These are phyloP conservation scores for Poeciliopsis presidionis DNA, from an alignment of 2,797 vertebrate species.

Conservation along the genomic window DNA sequence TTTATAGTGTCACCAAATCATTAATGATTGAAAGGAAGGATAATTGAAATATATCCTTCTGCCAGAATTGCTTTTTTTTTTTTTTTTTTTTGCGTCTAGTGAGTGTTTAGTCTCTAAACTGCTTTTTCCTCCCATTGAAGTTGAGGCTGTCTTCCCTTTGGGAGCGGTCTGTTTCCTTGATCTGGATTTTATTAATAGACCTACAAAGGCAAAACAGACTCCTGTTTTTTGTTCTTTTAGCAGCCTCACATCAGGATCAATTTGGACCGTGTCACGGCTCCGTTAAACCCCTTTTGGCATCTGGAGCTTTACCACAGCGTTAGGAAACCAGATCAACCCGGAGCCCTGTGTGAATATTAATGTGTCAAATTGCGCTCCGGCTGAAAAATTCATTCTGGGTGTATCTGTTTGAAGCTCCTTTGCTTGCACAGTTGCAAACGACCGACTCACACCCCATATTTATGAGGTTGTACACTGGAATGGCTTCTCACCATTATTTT, in stretches of 20 bases:
- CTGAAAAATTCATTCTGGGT: not conserved
- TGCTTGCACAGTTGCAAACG: not conserved
- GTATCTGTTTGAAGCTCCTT: conserved; percentile 2
- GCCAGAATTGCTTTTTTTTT: not conserved
- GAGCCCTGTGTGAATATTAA: not conserved
- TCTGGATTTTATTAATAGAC: conserved; percentile 67
- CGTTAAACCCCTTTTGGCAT: conserved; percentile 14
- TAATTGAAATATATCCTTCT: not conserved
- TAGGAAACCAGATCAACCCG: not conserved
- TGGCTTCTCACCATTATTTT: not conserved
- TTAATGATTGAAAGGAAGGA: not conserved
- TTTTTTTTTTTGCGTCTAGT: conserved; percentile 17
- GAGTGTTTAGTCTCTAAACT: not conserved
- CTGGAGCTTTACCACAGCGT: not conserved
- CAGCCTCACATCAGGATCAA: conserved; percentile 17
- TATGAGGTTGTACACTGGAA: not conserved
- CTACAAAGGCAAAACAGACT: conserved; percentile 51
- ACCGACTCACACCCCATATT: not conserved
- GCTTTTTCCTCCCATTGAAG: conserved; percentile 1
- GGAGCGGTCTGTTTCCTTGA: conserved; percentile 61
- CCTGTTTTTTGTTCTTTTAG: conserved; percentile 44
- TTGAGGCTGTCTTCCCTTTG: conserved; percentile 36
- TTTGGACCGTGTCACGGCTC: conserved; percentile 11
- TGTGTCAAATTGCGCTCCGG: not conserved
- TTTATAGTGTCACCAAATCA: not conserved